These are phyloP conservation scores for Ctenosaura bakeri DNA, from an alignment of 2,797 vertebrate species.

Conservation along the genomic window DNA sequence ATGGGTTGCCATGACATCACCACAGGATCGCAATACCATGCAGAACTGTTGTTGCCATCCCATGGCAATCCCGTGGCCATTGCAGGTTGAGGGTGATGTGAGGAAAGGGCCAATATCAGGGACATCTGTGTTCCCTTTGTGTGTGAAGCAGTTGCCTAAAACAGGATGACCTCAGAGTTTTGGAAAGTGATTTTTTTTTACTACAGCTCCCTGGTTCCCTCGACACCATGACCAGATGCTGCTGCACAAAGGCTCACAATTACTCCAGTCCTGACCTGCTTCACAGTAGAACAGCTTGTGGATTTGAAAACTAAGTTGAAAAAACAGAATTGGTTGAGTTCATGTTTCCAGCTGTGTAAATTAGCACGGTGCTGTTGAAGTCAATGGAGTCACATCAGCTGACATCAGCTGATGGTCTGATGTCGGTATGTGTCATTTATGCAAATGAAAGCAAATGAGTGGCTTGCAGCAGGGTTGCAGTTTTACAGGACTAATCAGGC, in stretches of 20 bases:
- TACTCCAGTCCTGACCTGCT: background rate
- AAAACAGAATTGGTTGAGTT: conserved; percentile 5
- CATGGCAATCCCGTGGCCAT: too few species aligned
- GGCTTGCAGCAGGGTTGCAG: conserved; percentile 43
- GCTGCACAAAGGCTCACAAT: background rate
- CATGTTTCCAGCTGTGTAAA: conserved; percentile 49
- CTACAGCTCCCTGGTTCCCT: too few species aligned
- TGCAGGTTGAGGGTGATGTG: too few species aligned
- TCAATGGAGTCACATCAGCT: conserved; percentile 38
- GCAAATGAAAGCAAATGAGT: conserved; percentile 30
- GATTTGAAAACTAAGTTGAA: conserved; percentile 18
- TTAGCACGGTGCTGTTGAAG: conserved; percentile 30
- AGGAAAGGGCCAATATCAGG: background rate
- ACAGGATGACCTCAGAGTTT: background rate
- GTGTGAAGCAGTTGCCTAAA: background rate
- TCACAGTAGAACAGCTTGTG: background rate
- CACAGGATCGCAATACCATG: too few species aligned
- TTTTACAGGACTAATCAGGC: conserved; percentile 10
- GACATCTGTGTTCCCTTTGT: background rate
- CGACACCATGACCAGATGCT: too few species aligned
- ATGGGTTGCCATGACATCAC: too few species aligned
- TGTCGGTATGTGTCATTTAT: conserved; percentile 24
- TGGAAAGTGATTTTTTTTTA: too few species aligned
- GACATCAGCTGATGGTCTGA: conserved; percentile 13
- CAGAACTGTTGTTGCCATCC: too few species aligned